Percentiles rank a stretch among this genome's conserved stretches.
Conservation (phyloP, 2,797 vertebrate species). For the Nasua narica region DNA sequence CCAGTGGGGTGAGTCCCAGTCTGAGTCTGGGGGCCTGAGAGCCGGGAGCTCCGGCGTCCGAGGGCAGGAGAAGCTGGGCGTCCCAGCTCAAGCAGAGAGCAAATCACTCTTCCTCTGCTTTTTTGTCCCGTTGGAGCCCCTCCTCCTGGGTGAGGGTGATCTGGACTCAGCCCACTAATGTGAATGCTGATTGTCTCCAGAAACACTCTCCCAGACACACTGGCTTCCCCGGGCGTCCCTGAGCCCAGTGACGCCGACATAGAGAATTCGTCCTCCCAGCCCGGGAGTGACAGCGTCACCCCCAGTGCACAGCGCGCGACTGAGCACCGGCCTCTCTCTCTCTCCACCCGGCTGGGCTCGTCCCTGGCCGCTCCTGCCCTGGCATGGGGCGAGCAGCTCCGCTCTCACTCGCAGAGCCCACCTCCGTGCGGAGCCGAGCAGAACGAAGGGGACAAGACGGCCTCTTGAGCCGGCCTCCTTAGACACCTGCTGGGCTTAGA, state of each 20-base stretch:
- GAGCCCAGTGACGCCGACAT: not conserved
- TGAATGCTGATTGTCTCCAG: not conserved
- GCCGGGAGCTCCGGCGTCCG: accelerated
- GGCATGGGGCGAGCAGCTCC: not conserved
- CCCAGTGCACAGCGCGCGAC: not conserved
- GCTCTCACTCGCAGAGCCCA: too few relatives aligned
- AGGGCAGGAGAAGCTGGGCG: not conserved
- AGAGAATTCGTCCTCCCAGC: not conserved
- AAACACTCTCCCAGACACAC: not conserved
- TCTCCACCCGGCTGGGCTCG: not conserved
- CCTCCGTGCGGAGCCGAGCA: accelerated
- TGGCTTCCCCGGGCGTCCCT: not conserved
- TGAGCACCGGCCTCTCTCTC: not conserved
- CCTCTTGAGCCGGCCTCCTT: not conserved
- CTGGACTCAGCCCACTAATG: not conserved
- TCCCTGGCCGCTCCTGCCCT: not conserved
- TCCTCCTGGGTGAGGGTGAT: not conserved
- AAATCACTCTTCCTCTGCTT: not conserved
- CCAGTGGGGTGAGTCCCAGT: not conserved
- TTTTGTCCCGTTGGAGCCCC: not conserved
- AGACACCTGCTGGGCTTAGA: not conserved
- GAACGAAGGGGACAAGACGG: not conserved
- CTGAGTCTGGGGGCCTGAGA: not conserved
- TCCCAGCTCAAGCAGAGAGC: not conserved
- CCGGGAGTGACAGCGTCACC: not conserved